These are phyloP conservation scores for Rissa tridactyla DNA, from an alignment of 2,113 vertebrate species.

Conservation along the genomic window DNA sequence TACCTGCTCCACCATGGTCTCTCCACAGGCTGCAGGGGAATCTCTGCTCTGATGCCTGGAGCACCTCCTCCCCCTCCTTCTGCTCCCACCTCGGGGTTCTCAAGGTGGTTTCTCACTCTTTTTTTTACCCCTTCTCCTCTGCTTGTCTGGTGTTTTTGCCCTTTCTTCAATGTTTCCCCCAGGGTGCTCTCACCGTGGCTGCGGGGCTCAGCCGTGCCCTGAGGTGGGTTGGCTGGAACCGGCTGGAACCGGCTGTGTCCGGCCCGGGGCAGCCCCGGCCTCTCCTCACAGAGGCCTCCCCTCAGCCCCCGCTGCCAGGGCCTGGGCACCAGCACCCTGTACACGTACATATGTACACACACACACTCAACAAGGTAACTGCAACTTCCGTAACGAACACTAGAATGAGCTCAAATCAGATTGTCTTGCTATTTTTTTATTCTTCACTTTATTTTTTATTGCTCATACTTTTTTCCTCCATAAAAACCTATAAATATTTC, in stretches of 20 bases:
- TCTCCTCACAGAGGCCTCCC: rapidly evolving
- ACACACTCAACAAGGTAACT: neutral
- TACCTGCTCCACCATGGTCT: neutral
- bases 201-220: rapidly evolving
- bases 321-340: rapidly evolving
- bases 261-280: rapidly evolving
- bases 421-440: rapidly evolving
- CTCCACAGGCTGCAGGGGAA: neutral
- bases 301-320: rapidly evolving
- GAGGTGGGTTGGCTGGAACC: rapidly evolving
- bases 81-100: neutral
- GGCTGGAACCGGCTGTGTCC: rapidly evolving
- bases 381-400: neutral
- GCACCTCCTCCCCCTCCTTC: neutral
- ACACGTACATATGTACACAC: rapidly evolving
- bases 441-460: neutral
- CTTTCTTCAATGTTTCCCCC: rapidly evolving
- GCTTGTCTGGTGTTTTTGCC: neutral
- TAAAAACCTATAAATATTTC: neutral
- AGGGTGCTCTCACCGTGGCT: rapidly evolving
- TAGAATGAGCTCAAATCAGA: neutral
- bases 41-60: neutral
- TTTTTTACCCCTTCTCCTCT: neutral
- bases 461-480: neutral
- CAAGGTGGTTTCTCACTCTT: neutral